phyloP scores from a whole-genome alignment of 2,888 invertebrate species.

The Eupithecia vulgata region DNA sequence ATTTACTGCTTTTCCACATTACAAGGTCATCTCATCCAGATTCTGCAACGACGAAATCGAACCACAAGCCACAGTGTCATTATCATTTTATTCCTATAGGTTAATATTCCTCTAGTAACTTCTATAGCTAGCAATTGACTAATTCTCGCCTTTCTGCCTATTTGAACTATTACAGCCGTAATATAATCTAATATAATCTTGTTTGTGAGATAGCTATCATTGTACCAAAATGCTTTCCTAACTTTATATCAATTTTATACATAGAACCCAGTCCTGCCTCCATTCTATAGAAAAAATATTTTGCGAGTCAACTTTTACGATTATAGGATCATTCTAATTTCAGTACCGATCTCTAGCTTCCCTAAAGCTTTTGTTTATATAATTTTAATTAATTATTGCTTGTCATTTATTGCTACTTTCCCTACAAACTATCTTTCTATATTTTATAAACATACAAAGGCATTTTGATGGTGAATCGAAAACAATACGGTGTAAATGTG shows the following conservation, averaged over 20 bases:
- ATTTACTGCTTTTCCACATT: conserved; percentile 62
- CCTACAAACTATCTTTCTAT: conserved; percentile 66
- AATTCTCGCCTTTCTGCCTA: conserved; percentile 75
- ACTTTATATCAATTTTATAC: conserved; percentile 61
- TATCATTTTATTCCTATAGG: conserved; percentile 66
- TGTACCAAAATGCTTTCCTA: conserved; percentile 72
- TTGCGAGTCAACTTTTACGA: conserved; percentile 65
- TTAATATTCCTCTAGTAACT: conserved; percentile 67
- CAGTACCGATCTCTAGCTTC: conserved; percentile 81
- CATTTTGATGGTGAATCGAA: conserved; percentile 47
- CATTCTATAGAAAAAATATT: conserved; percentile 80
- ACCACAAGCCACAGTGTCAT: conserved; percentile 75
- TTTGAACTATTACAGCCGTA: conserved; percentile 76
- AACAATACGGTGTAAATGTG: conserved; percentile 29
- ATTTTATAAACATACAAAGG: conserved; percentile 53
- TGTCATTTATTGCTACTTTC: conserved; percentile 78
- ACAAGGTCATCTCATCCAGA: conserved; percentile 61
- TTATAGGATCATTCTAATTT: conserved; percentile 71
- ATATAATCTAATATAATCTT: conserved; percentile 69
- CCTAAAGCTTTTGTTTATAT: conserved; percentile 73
- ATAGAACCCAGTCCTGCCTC: conserved; percentile 67
- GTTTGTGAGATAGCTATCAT: conserved; percentile 74
- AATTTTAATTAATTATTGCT: conserved; percentile 75
- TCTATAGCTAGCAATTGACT: conserved; percentile 84
- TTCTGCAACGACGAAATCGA: conserved; percentile 63